Evolutionary conservation across 2,797 vertebrate species (phyloP).

Genomic region (Cephalopachus bancanus): DNA sequence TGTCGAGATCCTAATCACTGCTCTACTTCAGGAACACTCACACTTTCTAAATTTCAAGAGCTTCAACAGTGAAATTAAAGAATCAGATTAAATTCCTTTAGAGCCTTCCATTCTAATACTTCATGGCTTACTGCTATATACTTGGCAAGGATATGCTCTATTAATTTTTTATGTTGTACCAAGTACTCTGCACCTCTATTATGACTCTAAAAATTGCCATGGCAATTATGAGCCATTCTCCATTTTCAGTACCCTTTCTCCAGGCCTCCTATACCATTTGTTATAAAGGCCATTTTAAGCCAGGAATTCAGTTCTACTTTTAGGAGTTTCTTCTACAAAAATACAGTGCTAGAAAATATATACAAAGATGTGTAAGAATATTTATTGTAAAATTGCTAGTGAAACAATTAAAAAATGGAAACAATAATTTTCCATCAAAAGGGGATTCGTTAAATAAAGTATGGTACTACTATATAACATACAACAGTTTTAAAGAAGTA

Average conservation of each 20-base stretch:
- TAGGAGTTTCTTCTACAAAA: constrained; percentile 68
- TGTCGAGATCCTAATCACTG: neutral
- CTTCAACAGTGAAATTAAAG: constrained; percentile 29
- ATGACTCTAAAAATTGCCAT: constrained; percentile 60
- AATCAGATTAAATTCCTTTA: constrained; percentile 5
- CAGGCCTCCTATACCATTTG: constrained; percentile 53
- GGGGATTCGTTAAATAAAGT: constrained; percentile 21
- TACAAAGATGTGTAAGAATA: constrained; percentile 53
- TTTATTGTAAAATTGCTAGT: constrained; percentile 40
- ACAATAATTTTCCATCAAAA: constrained; percentile 33
- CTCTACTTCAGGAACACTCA: constrained; percentile 23
- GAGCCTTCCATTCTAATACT: neutral
- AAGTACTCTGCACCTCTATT: constrained; percentile 62
- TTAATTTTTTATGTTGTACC: constrained; percentile 17
- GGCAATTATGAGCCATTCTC: constrained; percentile 61
- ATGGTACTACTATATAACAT: constrained; percentile 1
- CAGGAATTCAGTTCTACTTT: constrained; percentile 69
- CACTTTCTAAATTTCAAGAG: constrained; percentile 23
- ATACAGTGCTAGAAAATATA: constrained; percentile 64
- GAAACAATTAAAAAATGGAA: constrained; percentile 17
- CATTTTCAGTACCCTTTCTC: constrained; percentile 61
- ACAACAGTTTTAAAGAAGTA: constrained; percentile 26
- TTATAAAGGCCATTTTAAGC: constrained; percentile 65
- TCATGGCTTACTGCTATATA: constrained; percentile 33
- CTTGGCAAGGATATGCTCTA: constrained; percentile 1